Evolutionary conservation across 2,888 invertebrate species (phyloP).

Genomic region (Morpho helenor): DNA sequence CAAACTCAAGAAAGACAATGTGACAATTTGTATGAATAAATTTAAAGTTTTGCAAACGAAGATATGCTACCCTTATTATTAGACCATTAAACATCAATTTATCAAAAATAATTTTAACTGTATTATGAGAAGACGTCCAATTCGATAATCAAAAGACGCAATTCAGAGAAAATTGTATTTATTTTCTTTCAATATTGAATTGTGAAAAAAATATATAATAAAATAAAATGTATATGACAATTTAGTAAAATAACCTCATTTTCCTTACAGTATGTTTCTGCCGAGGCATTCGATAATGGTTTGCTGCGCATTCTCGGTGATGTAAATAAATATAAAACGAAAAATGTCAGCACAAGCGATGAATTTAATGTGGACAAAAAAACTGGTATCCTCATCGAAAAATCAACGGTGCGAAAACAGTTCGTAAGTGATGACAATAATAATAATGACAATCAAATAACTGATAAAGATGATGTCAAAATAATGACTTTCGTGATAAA

Average conservation of each 20-base stretch:
- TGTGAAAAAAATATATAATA: no score
- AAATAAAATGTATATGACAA: no score
- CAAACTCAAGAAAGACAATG: no score
- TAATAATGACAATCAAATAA: conserved; percentile 33
- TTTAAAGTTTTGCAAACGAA: no score
- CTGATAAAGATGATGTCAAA: conserved; percentile 14
- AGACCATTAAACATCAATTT: no score
- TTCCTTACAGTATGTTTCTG: conserved; percentile 42
- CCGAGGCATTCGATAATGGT: conserved; percentile 33
- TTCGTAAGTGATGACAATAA: conserved; percentile 23
- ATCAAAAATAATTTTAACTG: no score
- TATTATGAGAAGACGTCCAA: no score
- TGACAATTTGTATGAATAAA: no score
- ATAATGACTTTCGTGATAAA: conserved; percentile 38
- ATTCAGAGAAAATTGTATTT: no score
- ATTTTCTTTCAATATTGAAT: no score
- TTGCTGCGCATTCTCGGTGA: conserved; percentile 22
- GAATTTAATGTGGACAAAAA: conserved; percentile 29
- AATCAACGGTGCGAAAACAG: conserved; percentile 31
- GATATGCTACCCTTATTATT: no score
- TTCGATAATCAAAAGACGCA: no score
- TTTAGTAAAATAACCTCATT: neutral
- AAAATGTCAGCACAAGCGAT: conserved; percentile 34
- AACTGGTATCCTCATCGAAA: conserved; percentile 37
- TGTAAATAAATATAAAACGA: conserved; percentile 29